These are phyloP conservation scores for Drosophila putrida DNA, from an alignment of 2,888 invertebrate species.

Conservation along the genomic window DNA sequence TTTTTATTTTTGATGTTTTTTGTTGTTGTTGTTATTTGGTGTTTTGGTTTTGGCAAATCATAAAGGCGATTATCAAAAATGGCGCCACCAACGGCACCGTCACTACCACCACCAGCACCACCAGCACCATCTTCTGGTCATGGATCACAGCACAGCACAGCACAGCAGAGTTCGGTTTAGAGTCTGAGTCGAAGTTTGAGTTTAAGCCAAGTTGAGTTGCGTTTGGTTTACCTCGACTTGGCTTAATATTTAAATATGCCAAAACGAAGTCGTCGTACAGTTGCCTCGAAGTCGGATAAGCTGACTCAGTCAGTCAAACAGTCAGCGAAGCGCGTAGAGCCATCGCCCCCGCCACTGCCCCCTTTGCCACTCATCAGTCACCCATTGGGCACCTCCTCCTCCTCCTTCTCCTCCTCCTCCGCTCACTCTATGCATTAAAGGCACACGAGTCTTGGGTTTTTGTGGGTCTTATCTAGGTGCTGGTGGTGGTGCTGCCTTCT, in stretches of 20 bases:
- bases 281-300: constrained; percentile 61
- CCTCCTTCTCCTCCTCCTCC: constrained; percentile 4
- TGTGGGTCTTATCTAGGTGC: constrained; percentile 52
- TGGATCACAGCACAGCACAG: constrained; percentile 71
- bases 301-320: constrained; percentile 54
- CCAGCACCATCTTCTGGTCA: constrained; percentile 53
- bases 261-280: constrained; percentile 56
- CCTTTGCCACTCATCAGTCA: background rate
- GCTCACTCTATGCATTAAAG: constrained; percentile 43
- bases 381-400: background rate
- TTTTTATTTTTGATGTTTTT: background rate
- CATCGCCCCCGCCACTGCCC: background rate
- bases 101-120: background rate
- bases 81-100: constrained; percentile 55
- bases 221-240: constrained; percentile 24
- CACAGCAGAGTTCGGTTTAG: constrained; percentile 33
- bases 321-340: constrained; percentile 63
- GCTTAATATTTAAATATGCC: constrained; percentile 59
- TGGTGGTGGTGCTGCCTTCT: constrained; percentile 40
- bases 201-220: constrained; percentile 26
- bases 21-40: constrained; percentile 3
- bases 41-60: constrained; percentile 69
- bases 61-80: constrained; percentile 70
- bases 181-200: constrained; percentile 7
- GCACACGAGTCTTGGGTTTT: constrained; percentile 55